Evolutionary conservation across 2,113 vertebrate genomes (phyloP).

Genomic region (Chloebia gouldiae): DNA sequence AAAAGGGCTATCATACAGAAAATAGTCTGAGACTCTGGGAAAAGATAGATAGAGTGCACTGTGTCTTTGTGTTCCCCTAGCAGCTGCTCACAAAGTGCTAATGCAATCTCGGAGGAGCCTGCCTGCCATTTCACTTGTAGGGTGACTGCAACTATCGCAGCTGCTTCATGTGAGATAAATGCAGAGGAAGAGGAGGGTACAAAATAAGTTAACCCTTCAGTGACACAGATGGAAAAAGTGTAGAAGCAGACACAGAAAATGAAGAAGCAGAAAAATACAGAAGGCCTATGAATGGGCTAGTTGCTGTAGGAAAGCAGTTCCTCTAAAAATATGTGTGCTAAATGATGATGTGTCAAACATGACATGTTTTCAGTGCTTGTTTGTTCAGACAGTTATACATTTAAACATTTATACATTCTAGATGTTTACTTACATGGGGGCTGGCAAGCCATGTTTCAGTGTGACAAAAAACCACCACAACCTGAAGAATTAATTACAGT

Average conservation of each 20-base stretch:
- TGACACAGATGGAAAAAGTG: not conserved
- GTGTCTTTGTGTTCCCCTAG: conserved; percentile 2
- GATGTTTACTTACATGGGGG: not conserved
- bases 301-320: not conserved
- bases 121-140: conserved; percentile 25
- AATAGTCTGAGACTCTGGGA: conserved; percentile 47
- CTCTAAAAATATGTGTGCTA: not conserved
- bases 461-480: not conserved
- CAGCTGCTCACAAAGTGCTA: conserved; percentile 35
- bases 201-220: not conserved
- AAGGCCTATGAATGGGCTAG: not conserved
- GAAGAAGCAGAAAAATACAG: not conserved
- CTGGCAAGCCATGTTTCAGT: not conserved
- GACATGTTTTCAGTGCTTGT: not conserved
- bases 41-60: not conserved
- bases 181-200: not conserved
- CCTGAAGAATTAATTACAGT: not conserved
- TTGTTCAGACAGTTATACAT: not conserved
- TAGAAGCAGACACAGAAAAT: not conserved
- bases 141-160: not conserved
- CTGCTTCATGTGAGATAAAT: not conserved
- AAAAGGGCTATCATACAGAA: conserved; percentile 28
- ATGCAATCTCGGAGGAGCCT: conserved; percentile 7
- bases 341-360: not conserved
- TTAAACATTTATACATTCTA: too few species aligned